A percentile compares a stretch with the other conserved stretches of the same genome.
These are phyloP conservation scores for Tribolium madens DNA, from an alignment of 1,140 invertebrate genomes.

Conservation along the genomic window DNA sequence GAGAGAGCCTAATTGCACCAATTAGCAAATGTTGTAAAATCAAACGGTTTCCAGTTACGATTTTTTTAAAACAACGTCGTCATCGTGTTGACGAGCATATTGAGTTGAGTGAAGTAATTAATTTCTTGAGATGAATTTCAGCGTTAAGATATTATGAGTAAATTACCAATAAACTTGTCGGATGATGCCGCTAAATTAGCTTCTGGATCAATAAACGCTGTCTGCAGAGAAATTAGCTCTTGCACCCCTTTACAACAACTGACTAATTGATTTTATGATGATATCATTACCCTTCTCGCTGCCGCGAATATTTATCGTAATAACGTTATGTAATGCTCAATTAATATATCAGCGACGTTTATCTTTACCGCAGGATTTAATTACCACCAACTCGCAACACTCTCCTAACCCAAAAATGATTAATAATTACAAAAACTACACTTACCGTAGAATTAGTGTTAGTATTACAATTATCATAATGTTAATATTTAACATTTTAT, in stretches of 20 bases:
- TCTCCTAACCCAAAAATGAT: background rate
- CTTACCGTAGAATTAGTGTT: background rate
- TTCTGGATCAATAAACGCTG: slow-evolving; percentile 51
- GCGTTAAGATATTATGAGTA: slow-evolving; percentile 59
- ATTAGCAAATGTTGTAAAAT: slow-evolving; percentile 41
- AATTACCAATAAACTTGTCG: slow-evolving; percentile 62
- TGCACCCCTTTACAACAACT: slow-evolving; percentile 37
- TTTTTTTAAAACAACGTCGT: background rate
- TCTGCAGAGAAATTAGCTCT: slow-evolving; percentile 43
- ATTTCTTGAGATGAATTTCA: slow-evolving; percentile 56
- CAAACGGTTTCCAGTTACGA: background rate
- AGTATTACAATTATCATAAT: background rate
- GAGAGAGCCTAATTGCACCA: slow-evolving; percentile 40
- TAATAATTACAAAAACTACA: background rate
- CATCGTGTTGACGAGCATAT: slow-evolving; percentile 43
- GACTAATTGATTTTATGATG: slow-evolving; percentile 44
- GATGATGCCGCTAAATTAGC: slow-evolving; percentile 56
- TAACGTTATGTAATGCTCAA: slow-evolving; percentile 29
- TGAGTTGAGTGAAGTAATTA: slow-evolving; percentile 55
- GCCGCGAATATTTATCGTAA: slow-evolving; percentile 24
- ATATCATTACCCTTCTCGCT: slow-evolving; percentile 33
- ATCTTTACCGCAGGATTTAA: slow-evolving; percentile 16
- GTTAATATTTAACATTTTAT: no score
- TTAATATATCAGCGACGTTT: slow-evolving; percentile 14
- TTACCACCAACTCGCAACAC: background rate